phyloP scores from a whole-genome alignment of 2,888 invertebrate species.

The Campopleginae sp. region DNA sequence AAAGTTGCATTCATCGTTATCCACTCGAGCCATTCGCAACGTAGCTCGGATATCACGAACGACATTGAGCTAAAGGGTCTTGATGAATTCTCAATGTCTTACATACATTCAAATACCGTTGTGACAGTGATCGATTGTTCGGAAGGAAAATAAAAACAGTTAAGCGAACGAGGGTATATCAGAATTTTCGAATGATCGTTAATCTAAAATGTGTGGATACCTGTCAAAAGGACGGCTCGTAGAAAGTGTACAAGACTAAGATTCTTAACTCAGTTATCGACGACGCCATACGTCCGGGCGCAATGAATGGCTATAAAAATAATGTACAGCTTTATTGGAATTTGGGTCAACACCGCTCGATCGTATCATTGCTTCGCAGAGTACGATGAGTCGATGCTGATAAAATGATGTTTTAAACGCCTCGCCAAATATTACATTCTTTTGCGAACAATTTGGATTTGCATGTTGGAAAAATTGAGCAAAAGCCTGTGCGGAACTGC shows the following conservation, averaged over 20 bases:
- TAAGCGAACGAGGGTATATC: neutral
- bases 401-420: conserved; percentile 1
- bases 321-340: conserved; percentile 39
- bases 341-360: conserved; percentile 35
- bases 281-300: conserved; percentile 13
- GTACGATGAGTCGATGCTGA: neutral
- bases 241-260: conserved; percentile 35
- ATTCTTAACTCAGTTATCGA: conserved; percentile 32
- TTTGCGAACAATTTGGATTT: neutral
- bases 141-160: neutral
- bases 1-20: neutral
- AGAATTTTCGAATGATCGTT: neutral
- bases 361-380: neutral
- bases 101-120: too few relatives aligned
- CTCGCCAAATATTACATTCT: neutral
- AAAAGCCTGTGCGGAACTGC: neutral
- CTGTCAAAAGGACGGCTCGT: neutral
- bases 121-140: neutral
- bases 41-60: too few relatives aligned
- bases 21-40: neutral
- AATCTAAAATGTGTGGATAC: neutral
- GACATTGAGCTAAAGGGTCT: too few relatives aligned
- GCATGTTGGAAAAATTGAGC: too few relatives aligned
- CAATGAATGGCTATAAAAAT: conserved; percentile 38
- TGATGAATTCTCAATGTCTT: too few relatives aligned